Evolutionary conservation across 1,140 invertebrate genomes (phyloP), one percentile per base, ranked within the genome.

Genomic region (Zelostemma sp.): DNA sequence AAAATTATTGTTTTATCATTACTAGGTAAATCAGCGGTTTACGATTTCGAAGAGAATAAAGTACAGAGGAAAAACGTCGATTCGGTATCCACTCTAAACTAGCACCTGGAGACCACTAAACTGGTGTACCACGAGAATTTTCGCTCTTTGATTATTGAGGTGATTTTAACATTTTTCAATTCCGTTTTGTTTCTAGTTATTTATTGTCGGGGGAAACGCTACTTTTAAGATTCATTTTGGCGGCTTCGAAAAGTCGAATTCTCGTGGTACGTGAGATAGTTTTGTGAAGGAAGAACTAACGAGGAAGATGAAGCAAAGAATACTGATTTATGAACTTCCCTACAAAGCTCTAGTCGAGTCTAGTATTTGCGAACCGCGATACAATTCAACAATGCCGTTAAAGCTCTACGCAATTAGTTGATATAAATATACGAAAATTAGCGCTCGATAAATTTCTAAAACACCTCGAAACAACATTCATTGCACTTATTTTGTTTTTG

Each of bases 1-100:
- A 73, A 78, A 59, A 48, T 70, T 66, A 69, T 58, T 51, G 55
- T 62, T 70, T 46, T 45, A 33, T 57, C 65, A 58, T 19, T 60
- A 45, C 35, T 56, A 56, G 40, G 53, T 62, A 28, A 57, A 53
- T 55, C 55, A 56, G 43, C 58, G 58, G 45, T 19, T 15, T 47
- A 57, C 54, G 46, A 16, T 38, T 41, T 15, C 48, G 25, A 49
- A n/a, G 17, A 31, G 5, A 25, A 54, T 16, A 31, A 15, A 38
- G 16, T 1, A 33, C 11, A 12, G 49, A 11, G 28, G 33, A 8
- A 45, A 53, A 53, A 19, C 31, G 33, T 11, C 6, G 47, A 43
- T 28, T 55, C 47, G 55, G 40, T 47, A 58, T 53, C 61, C 38
- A 51, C 54, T 19, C 49, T 3, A n/a, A 6, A 8, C 28, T 21